Evolutionary conservation across 92 coral and sea anemone genomes (phyloP).

Genomic region (Parazoanthus swiftii): DNA sequence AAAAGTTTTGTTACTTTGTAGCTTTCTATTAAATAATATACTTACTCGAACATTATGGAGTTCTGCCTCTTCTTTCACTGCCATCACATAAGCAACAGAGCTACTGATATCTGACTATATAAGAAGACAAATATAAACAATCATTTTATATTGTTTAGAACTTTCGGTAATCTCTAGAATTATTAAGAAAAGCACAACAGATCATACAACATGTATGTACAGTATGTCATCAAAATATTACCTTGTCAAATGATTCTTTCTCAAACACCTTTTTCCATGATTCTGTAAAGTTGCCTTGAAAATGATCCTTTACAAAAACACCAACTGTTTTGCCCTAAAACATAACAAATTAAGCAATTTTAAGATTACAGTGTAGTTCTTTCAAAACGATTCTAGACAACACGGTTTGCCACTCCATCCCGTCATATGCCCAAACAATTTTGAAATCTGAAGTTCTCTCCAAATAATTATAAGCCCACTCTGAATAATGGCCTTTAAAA

Average conservation of each 20-base stretch:
- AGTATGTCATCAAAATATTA: constrained; percentile 12
- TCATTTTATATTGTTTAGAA: neutral
- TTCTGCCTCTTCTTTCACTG: constrained; percentile 87
- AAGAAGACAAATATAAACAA: neutral
- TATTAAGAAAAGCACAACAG: neutral
- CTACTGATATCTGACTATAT: constrained; percentile 90
- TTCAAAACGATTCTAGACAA: too few species aligned
- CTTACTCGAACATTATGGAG: constrained; percentile 84
- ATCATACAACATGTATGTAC: neutral
- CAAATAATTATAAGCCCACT: too few species aligned
- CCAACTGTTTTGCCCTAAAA: constrained; percentile 87
- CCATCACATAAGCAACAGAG: constrained; percentile 90
- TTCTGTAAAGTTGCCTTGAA: constrained; percentile 87
- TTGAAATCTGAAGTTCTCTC: too few species aligned
- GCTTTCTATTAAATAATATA: neutral
- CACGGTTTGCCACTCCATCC: too few species aligned
- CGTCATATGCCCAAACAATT: too few species aligned
- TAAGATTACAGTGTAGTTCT: neutral
- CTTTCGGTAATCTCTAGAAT: neutral
- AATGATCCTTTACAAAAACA: constrained; percentile 87
- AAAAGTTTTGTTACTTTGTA: neutral
- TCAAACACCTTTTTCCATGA: constrained; percentile 86
- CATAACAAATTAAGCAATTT: neutral
- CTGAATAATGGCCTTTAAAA: too few species aligned
- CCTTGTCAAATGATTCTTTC: constrained; percentile 88